Conservation (phyloP, 2,888 invertebrate genomes). For the Ceraclea dissimilis region DNA sequence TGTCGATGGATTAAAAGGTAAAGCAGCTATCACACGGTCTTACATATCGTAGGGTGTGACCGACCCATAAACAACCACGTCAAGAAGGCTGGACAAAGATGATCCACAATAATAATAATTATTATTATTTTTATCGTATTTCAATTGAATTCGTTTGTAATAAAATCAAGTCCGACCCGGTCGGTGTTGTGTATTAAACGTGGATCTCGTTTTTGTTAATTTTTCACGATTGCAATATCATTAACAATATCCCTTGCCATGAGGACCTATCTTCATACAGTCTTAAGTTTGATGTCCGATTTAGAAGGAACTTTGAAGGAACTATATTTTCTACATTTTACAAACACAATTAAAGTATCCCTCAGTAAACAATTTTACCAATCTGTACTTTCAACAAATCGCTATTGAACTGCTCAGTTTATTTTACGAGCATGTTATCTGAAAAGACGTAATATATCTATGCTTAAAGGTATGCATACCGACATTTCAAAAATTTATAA, state of each 20-base stretch:
- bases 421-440: too few relatives aligned
- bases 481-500: too few relatives aligned
- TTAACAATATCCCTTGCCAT: neutral
- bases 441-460: too few relatives aligned
- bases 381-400: too few relatives aligned
- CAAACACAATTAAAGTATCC: too few relatives aligned
- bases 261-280: too few relatives aligned
- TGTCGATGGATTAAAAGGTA: neutral
- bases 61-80: slow-evolving; percentile 16
- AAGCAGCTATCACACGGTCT: slow-evolving; percentile 12
- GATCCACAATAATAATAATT: neutral
- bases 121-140: slow-evolving; percentile 12
- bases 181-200: neutral
- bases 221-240: neutral
- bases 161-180: slow-evolving; percentile 1
- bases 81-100: neutral
- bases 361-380: too few relatives aligned
- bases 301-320: too few relatives aligned
- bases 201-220: neutral
- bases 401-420: too few relatives aligned
- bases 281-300: too few relatives aligned
- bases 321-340: too few relatives aligned
- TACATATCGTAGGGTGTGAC: slow-evolving; percentile 15
- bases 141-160: slow-evolving; percentile 15
- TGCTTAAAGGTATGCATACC: too few relatives aligned